These are phyloP conservation scores for Pemphredon lugubris DNA, from an alignment of 2,888 invertebrate genomes.

Conservation along the genomic window DNA sequence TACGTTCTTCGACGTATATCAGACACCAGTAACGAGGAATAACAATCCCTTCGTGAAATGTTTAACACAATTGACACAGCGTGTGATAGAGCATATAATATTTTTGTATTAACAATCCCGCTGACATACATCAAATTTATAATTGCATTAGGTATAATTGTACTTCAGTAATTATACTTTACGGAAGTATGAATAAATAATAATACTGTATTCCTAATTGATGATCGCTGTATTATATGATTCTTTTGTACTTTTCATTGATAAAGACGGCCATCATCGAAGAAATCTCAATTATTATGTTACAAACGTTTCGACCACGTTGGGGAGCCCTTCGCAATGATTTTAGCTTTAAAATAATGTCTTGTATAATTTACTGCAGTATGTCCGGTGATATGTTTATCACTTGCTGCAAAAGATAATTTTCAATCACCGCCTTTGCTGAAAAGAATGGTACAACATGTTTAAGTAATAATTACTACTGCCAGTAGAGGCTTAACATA, in stretches of 20 bases:
- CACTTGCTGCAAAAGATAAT: conserved; percentile 84
- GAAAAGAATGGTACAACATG: conserved; percentile 77
- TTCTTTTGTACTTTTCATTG: too few species aligned
- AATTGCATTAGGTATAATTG: background rate
- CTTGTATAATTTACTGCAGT: conserved; percentile 58
- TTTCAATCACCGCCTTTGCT: conserved; percentile 91
- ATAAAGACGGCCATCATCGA: too few species aligned
- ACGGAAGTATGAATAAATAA: too few species aligned
- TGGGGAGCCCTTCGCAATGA: too few species aligned
- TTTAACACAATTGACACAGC: conserved; percentile 4
- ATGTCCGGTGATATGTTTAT: conserved; percentile 69
- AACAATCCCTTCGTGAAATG: conserved; percentile 32
- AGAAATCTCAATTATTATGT: too few species aligned
- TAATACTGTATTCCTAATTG: too few species aligned
- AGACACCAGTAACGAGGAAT: conserved; percentile 22
- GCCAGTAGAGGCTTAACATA: too few species aligned
- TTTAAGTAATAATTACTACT: conserved; percentile 9
- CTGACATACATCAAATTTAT: too few species aligned
- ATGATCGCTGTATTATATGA: too few species aligned
- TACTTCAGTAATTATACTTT: too few species aligned
- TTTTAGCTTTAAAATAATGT: too few species aligned
- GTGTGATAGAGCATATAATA: conserved; percentile 25
- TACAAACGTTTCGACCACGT: too few species aligned
- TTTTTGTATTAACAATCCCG: conserved; percentile 30
- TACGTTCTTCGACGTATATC: conserved; percentile 21